Evolutionary conservation across 23 tunicate genomes (phyloP), one percentile per base, ranked within the genome.

Genomic region (Phallusia fumigata): DNA sequence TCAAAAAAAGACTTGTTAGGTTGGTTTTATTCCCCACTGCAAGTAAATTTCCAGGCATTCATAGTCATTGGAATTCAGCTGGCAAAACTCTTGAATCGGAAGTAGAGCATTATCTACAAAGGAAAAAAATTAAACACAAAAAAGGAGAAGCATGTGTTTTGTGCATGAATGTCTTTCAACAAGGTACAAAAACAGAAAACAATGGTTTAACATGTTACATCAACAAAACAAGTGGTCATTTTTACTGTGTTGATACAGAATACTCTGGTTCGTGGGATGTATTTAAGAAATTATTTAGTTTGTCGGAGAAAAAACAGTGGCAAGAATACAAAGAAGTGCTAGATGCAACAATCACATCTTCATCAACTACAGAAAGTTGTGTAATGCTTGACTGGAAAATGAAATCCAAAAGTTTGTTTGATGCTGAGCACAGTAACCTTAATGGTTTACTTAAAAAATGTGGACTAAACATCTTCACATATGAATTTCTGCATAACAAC

Each of bases 141-240:
- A 58, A 58, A 21, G 69, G 69, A 6, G 5, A 22, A 13, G 13
- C 69, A 22, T 58, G 69, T 16, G 8, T 58, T 13, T 24, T 58
- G 69, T 58, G 69, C 69, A 58, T 21, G 28, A 58, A 58, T 58
- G 69, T 58, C 1, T 3, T 58, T 21, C 28, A 58, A 24, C 69
- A 58, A 21, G 69, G 13, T 3, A 58, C 16, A 3, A 58, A 58
- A 22, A 58, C 8, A 58, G 69, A 58, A 58, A 58, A 58, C 69
- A 58, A 24, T 6, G 13, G 69, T 16, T 6, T 58, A 16, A 58
- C 69, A 8, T 58, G 69, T 16, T 58, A 58, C 28, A 58, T 58
- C 69, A 58, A 58, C 69, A 58, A 58, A 58, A 58, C 69, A 58
- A 58, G 13, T 58, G 69, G 69, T 24, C 69, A 58, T 13, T 58